Percentiles rank a stretch among this genome's conserved stretches.
These are phyloP conservation scores for Gymnocephalus cernua DNA, from an alignment of 2,113 vertebrate genomes.

Conservation along the genomic window DNA sequence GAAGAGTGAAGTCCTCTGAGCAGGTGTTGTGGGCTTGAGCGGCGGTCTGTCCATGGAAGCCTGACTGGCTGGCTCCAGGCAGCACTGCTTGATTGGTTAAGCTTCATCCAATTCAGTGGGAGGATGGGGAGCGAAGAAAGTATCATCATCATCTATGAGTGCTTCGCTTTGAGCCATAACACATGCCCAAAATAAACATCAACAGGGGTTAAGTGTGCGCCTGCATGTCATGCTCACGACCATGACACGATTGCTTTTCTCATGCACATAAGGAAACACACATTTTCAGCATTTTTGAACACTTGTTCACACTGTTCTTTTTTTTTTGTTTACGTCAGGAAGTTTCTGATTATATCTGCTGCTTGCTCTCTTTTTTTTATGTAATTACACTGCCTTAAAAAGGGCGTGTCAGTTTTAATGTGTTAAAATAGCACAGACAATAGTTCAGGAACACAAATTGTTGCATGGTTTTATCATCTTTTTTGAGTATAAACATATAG, in stretches of 20 bases:
- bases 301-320: neutral
- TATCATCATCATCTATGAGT: slow-evolving; percentile 56
- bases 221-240: slow-evolving; percentile 27
- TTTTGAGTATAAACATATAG: neutral
- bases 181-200: slow-evolving; percentile 62
- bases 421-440: neutral
- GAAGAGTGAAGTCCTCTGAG: slow-evolving; percentile 75
- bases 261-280: slow-evolving; percentile 4
- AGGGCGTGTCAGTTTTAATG: neutral
- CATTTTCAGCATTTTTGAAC: neutral
- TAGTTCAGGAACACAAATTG: neutral
- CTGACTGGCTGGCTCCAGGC: slow-evolving; percentile 69
- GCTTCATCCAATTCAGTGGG: slow-evolving; percentile 54
- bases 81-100: slow-evolving; percentile 60
- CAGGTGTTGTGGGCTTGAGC: slow-evolving; percentile 68
- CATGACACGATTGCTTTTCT: slow-evolving; percentile 13
- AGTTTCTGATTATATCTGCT: slow-evolving; percentile 1
- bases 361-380: neutral
- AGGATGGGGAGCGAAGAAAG: slow-evolving; percentile 50
- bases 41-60: slow-evolving; percentile 31
- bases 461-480: neutral
- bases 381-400: neutral
- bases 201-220: slow-evolving; percentile 39
- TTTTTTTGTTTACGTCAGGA: neutral
- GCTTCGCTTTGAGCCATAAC: slow-evolving; percentile 56